A percentile compares a stretch with the other conserved stretches of the same genome.
Evolutionary conservation across 2,888 invertebrate genomes (phyloP).

Genomic region (Drosophila percnosoma): DNA sequence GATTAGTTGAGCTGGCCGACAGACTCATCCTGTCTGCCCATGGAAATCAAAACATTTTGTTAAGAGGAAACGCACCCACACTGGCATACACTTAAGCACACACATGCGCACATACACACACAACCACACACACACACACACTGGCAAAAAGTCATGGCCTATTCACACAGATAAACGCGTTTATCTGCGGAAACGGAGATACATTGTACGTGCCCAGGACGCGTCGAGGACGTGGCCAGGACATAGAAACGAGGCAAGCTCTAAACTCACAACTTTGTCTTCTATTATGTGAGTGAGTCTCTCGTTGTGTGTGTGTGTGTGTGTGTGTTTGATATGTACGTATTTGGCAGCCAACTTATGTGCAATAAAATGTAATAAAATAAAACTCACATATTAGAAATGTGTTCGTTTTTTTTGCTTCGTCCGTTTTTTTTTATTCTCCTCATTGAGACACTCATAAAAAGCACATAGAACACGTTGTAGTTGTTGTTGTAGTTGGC

Average conservation of each 20-base stretch:
- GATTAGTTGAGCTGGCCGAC: constrained; percentile 73
- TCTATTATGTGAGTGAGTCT: constrained; percentile 22
- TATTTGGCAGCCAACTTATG: constrained; percentile 75
- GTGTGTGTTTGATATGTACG: constrained; percentile 39
- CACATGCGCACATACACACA: constrained; percentile 1
- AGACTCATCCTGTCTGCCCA: constrained; percentile 62
- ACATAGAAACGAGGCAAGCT: constrained; percentile 48
- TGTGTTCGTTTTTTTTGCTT: constrained; percentile 55
- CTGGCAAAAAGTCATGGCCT: constrained; percentile 43
- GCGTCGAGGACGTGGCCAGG: constrained; percentile 65
- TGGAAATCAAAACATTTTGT: constrained; percentile 78
- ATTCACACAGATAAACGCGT: constrained; percentile 75
- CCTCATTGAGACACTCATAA: constrained; percentile 28
- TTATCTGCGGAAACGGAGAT: constrained; percentile 79
- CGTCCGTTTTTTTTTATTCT: constrained; percentile 5
- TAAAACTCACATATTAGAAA: constrained; percentile 78
- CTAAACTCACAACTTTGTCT: constrained; percentile 66
- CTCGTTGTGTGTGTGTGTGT: constrained; percentile 11
- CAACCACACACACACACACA: constrained; percentile 6
- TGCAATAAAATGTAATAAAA: constrained; percentile 79
- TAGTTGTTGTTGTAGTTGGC: constrained; percentile 27
- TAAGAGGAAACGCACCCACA: constrained; percentile 68
- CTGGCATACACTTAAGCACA: constrained; percentile 15
- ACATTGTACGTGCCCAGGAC: constrained; percentile 70
- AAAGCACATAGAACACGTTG: constrained; percentile 42